Base-by-base conservation (phyloP, 1,140 invertebrate species). In the Solenopsis fugax region DNA sequence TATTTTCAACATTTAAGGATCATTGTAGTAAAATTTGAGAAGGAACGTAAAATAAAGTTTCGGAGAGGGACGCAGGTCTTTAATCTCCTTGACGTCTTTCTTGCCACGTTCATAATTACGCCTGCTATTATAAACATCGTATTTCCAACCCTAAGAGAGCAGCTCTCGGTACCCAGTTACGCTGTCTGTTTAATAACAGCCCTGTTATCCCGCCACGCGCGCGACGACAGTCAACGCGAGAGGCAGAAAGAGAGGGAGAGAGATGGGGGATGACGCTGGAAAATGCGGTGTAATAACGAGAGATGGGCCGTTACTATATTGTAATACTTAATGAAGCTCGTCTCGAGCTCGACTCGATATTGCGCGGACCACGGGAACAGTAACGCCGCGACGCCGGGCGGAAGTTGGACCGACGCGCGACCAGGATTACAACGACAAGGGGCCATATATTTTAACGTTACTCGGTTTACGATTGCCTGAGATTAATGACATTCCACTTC, bases 281-380 rank as follows among this genome's bases (percentile, higher is more conserved):
- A 73, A 48, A 81, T 24, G 29, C 16, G 50, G 48, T 41, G 67
- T 65, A 67, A 87, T 88, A 88, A 69, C 34, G 48, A 10, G 7
- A 75, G 54, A 41, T 41, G 34, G 21, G 24, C 21, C 52, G 58
- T 86, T 72, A 77, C 56, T 76, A 58, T 88, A 82, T 87, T 72
- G 82, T 80, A 77, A 69, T 86, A 58, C 54, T 48, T 90, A 91
- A 91, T 88, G 77, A 90, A 90, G 71, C 76, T 56, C 56, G 37
- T 67, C 77, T 52, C 37, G 56, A 87, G 87, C n/a, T 48, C 73
- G 81, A 80, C 86, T 86, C 86, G 73, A 90, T 90, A 88, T 90
- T 77, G 54, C 62, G 18, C 56, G 29, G 37, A 13, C 18, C 5
- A 58, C 34, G 45, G 24, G 12, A 60, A 73, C 37, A 37, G 50